Evolutionary conservation across 2,797 vertebrate species (phyloP).

Genomic region (Acanthurus tractus): DNA sequence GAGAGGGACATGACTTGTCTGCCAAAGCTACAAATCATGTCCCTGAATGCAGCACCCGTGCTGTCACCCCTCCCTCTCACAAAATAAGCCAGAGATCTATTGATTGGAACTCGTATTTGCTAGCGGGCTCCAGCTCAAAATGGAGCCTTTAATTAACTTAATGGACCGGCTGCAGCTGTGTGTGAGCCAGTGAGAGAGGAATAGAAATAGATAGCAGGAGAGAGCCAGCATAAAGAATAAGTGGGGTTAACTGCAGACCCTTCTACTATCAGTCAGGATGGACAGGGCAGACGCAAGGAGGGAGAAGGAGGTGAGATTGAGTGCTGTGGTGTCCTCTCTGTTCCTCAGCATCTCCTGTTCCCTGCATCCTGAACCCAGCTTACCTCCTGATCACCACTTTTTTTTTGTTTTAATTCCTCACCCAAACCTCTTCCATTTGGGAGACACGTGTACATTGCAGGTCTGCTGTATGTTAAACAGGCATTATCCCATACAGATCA

Average conservation of each 20-base stretch:
- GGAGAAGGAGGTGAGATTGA: constrained; percentile 26
- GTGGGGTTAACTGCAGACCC: constrained; percentile 81
- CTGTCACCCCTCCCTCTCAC: constrained; percentile 69
- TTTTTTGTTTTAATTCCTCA: constrained; percentile 2
- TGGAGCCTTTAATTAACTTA: constrained; percentile 92
- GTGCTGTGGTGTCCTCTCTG: constrained; percentile 31
- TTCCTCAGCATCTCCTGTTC: constrained; percentile 10
- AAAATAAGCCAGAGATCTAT: constrained; percentile 85
- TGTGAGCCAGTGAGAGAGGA: constrained; percentile 74
- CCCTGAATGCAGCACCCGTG: constrained; percentile 66
- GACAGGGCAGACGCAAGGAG: constrained; percentile 46
- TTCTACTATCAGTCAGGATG: constrained; percentile 72
- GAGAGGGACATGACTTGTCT: constrained; percentile 73
- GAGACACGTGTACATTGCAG: not conserved
- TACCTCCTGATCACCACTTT: constrained; percentile 6
- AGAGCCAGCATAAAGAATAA: constrained; percentile 77
- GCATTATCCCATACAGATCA: constrained; percentile 1
- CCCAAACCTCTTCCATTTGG: not conserved
- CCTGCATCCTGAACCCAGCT: constrained; percentile 18
- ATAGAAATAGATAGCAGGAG: constrained; percentile 69
- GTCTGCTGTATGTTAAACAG: not conserved
- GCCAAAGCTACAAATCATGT: constrained; percentile 80
- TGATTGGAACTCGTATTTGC: constrained; percentile 87
- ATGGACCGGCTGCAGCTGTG: constrained; percentile 87
- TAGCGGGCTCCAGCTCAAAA: constrained; percentile 85